These are phyloP conservation scores for Ameiurus melas DNA, from an alignment of 2,113 vertebrate species.

Conservation along the genomic window DNA sequence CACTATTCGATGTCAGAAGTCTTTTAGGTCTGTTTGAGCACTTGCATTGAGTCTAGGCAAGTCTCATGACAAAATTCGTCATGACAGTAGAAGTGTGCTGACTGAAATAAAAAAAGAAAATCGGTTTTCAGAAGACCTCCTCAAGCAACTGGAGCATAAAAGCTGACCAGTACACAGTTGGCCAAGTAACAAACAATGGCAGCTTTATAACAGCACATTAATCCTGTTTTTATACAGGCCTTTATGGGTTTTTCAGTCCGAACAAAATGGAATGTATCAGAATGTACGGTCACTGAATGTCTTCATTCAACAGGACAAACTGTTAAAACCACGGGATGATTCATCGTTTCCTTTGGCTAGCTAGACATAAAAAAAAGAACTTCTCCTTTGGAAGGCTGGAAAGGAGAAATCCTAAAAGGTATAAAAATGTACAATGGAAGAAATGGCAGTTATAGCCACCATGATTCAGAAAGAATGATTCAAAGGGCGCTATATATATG, in stretches of 20 bases:
- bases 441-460: background rate
- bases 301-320: background rate
- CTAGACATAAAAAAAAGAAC: background rate
- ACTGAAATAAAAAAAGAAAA: background rate
- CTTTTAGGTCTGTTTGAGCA: background rate
- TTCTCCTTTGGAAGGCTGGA: background rate
- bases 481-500: too few relatives aligned
- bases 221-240: slow-evolving; percentile 43
- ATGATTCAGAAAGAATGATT: background rate
- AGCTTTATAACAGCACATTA: slow-evolving; percentile 46
- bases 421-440: background rate
- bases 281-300: slow-evolving; percentile 4
- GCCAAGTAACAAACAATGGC: slow-evolving; percentile 38
- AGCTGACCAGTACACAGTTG: slow-evolving; percentile 16
- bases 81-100: background rate
- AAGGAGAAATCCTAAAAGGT: background rate
- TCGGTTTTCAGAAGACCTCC: background rate
- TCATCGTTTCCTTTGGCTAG: background rate
- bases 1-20: background rate
- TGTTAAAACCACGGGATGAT: slow-evolving; percentile 9
- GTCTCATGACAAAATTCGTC: background rate
- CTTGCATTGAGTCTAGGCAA: background rate
- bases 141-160: slow-evolving; percentile 22
- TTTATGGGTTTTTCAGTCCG: background rate
- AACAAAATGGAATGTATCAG: slow-evolving; percentile 31